Evolutionary conservation across 1,140 invertebrate genomes (phyloP), one percentile per base, ranked within the genome.

Genomic region (Brachionus sp.): DNA sequence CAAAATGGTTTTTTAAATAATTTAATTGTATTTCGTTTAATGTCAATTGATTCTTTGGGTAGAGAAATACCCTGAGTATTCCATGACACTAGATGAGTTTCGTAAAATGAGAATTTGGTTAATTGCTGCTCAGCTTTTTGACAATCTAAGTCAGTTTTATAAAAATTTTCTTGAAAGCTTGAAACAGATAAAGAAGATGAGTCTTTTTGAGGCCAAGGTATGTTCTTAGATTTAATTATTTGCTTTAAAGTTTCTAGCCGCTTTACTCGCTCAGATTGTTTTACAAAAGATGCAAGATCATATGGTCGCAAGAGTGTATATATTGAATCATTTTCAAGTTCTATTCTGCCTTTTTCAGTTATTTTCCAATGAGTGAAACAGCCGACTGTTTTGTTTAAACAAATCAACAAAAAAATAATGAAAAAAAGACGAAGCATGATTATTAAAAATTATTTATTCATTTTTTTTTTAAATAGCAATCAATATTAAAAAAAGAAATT

Each of bases 71-170:
- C 50, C 3, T 62, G 50, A 29, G 16, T 39, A 42, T 62, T 12
- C 77, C 77, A 80, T 23, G 50, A 80, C 12, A 29, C 23, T n/a
- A 46, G 13, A 57, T 80, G 50, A 42, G 62, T 80, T 39, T 80
- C 77, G 50, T 80, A 80, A 66, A 80, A 80, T 4, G 77, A 80
- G 16, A 80, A 80, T 80, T 80, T 80, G 5, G 62, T 80, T n/a
- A 80, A 62, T 80, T 80, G 33, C 42, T 80, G 46, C 19, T 33
- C 53, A 13, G 77, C 77, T 19, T 80, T 80, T 3, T 35, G 19
- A 25, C 77, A 80, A 25, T 80, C 77, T n/a, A 33, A 37, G 25
- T 80, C 77, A 3, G 50, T 80, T 39, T 57, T 62, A 50, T 80
- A 80, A 62, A 80, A 80, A 62, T 57, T 44, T 39, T 80, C 77